Conservation (phyloP, 2,113 vertebrate species). For the Callipepla squamata region DNA sequence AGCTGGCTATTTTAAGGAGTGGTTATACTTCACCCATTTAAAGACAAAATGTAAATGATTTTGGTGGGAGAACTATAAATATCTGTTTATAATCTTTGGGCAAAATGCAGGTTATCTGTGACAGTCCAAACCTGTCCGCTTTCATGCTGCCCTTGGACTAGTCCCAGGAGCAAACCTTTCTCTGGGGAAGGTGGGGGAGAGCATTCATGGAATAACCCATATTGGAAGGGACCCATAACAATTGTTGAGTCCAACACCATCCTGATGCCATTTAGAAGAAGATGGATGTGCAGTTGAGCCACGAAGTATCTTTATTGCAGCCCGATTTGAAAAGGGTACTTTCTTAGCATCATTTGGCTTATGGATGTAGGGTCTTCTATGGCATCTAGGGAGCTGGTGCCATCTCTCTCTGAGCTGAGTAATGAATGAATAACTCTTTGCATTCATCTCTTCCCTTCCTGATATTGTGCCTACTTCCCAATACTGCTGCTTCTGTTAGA, state of each 20-base stretch:
- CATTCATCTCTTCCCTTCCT: background rate
- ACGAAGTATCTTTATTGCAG: background rate
- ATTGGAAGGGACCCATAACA: too few species aligned
- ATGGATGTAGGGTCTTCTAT: background rate
- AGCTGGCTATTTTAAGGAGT: background rate
- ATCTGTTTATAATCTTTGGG: background rate
- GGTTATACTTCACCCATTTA: background rate
- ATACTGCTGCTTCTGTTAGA: background rate
- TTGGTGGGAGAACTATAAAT: background rate
- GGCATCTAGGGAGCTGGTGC: background rate
- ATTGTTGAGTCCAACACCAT: too few species aligned
- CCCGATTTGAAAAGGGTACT: background rate
- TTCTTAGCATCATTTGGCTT: background rate
- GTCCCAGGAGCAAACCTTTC: background rate
- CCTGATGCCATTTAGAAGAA: background rate
- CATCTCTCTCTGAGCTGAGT: background rate
- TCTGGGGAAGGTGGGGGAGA: background rate
- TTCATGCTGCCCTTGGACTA: accelerated
- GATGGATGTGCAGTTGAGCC: background rate
- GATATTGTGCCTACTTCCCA: background rate
- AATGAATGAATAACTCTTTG: background rate
- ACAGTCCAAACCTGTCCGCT: accelerated
- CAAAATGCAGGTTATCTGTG: background rate
- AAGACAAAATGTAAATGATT: background rate
- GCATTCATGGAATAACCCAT: background rate